Evolutionary conservation across 2,113 vertebrate species (phyloP).

Genomic region (Brachypteracias leptosomus): DNA sequence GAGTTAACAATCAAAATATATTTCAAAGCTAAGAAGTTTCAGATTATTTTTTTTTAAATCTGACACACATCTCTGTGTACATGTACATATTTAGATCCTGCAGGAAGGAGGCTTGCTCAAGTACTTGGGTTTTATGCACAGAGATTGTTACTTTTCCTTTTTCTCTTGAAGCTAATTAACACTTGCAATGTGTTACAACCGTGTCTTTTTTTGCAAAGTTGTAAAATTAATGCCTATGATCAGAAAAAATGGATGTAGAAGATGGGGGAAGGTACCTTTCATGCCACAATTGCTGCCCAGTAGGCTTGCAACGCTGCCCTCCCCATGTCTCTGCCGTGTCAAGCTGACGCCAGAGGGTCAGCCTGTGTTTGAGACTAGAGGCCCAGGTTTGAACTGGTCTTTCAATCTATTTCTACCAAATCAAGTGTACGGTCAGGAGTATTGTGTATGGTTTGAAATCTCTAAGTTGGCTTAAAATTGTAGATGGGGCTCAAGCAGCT

Average conservation of each 20-base stretch:
- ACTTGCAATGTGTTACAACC: background rate
- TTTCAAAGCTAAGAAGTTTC: background rate
- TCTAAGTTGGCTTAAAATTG: background rate
- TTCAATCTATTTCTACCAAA: rapidly evolving
- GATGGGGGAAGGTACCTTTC: background rate
- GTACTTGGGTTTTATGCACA: background rate
- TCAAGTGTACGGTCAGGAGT: background rate
- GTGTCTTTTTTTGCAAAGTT: background rate
- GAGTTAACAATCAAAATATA: background rate
- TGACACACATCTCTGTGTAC: background rate
- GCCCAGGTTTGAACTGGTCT: background rate
- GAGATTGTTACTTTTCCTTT: background rate
- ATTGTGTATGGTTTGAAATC: background rate
- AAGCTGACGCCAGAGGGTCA: background rate
- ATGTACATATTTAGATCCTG: background rate
- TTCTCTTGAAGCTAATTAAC: background rate
- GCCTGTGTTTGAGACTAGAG: background rate
- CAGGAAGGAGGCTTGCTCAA: background rate
- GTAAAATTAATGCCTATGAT: background rate
- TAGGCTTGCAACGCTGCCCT: background rate
- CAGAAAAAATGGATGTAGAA: background rate
- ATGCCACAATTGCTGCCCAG: background rate
- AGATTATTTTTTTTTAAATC: background rate
- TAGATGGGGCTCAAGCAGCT: background rate
- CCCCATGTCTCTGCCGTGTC: background rate